Evolutionary conservation across 2,113 vertebrate species (phyloP), one percentile per base, ranked within the genome.

Genomic region (Nanorana parkeri): DNA sequence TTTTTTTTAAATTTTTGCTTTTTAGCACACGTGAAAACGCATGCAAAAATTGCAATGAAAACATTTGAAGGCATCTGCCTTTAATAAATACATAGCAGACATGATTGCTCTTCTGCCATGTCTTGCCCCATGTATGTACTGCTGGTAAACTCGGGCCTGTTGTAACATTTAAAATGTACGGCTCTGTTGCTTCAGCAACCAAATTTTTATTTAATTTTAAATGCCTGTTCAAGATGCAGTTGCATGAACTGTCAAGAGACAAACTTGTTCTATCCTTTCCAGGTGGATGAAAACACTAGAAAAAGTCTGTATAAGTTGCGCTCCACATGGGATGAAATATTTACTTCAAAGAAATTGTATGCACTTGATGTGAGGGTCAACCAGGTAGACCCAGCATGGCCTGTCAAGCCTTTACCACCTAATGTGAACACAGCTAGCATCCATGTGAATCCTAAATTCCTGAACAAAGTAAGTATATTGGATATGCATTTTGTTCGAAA

Each of bases 271-370:
- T 97, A 90, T 91, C 96, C 89, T 95, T 95, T 89, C 89, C 95
- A 99, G 98, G 98, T 99, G 94, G 98, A 99, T 89, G 98, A 99
- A 90, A 98, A 95, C 95, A 99, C 95, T 88, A 96, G 97, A 87
- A 99, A 99, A 95, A 97, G 96, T 94, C 95, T 99, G 90, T 99
- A 97, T 96, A 99, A 99, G 87, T 94, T 99, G 85, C 96, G 98
- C 60, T 98, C 98, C 16, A 99, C 98, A 32, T 99, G 98, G 98
- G 98, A 99, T 87, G 97, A 98, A 11, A 97, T 99, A 90, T 99
- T 99, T 85, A 96, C 97, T 24, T 94, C 96, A 88, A 99, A 97
- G 94, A 99, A 97, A 88, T 93, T 99, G 19, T 99, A 97, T 88
- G 95, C 96, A 60, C 93, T 99, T 87, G 98, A 99, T 86, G 95